Evolutionary conservation across 1,140 invertebrate species (phyloP).

Genomic region (Aphelinus atriplicis): DNA sequence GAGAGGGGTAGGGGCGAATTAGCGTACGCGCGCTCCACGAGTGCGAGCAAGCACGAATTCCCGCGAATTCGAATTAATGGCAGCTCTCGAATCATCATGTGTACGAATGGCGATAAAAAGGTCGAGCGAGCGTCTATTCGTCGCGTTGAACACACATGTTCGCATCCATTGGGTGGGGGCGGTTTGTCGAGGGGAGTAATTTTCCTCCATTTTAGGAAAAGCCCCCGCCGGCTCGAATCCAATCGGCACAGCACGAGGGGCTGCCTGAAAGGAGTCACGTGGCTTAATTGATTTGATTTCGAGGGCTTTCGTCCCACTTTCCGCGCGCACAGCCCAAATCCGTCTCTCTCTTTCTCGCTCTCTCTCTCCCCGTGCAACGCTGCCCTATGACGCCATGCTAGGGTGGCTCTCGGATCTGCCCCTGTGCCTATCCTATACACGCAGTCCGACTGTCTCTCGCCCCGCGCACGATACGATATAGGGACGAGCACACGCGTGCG

Average conservation of each 20-base stretch:
- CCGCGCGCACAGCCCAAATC: neutral
- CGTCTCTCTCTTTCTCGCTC: conserved; percentile 14
- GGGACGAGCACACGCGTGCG: neutral
- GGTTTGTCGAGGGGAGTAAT: neutral
- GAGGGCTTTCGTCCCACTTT: conserved; percentile 39
- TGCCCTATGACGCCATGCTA: conserved; percentile 22
- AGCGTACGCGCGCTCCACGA: too few species aligned
- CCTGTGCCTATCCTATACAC: neutral
- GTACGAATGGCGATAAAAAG: too few species aligned
- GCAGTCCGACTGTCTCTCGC: neutral
- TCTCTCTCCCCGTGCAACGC: neutral
- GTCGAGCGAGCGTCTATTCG: too few species aligned
- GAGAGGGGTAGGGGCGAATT: too few species aligned
- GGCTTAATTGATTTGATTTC: conserved; percentile 41
- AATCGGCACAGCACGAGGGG: neutral
- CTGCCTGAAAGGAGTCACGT: conserved; percentile 32
- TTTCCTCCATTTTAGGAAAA: conserved; percentile 42
- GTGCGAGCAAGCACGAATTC: too few species aligned
- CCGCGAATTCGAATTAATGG: too few species aligned
- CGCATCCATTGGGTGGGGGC: too few species aligned
- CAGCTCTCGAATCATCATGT: too few species aligned
- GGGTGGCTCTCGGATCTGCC: conserved; percentile 2
- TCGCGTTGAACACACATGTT: too few species aligned
- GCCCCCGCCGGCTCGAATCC: conserved; percentile 2
- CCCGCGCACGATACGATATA: neutral